phyloP scores from a whole-genome alignment of 2,888 invertebrate genomes.

The Sabatieria punctata region DNA sequence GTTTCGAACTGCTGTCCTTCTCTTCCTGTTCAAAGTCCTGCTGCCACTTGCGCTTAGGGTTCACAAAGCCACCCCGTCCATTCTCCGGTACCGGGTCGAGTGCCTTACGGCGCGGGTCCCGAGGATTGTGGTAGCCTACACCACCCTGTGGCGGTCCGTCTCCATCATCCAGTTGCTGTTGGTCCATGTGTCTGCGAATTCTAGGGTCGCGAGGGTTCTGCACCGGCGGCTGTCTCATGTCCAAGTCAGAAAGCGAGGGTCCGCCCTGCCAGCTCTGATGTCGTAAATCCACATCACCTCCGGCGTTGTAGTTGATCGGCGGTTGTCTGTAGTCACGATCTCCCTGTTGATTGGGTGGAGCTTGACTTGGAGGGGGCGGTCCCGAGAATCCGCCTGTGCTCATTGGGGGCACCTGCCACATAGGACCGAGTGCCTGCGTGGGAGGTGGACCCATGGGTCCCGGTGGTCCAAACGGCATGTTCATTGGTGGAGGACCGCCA shows the following conservation, averaged over 20 bases:
- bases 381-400: not conserved
- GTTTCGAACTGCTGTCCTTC: too few relatives aligned
- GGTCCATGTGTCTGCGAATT: not conserved
- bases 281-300: not conserved
- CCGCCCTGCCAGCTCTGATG: not conserved
- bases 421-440: not conserved
- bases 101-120: not conserved
- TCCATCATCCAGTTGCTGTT: not conserved
- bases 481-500: too few relatives aligned
- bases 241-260: not conserved
- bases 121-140: not conserved
- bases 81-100: not conserved
- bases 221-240: not conserved
- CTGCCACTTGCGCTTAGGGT: constrained; percentile 5
- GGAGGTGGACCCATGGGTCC: not conserved
- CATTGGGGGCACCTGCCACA: too few relatives aligned
- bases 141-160: not conserved
- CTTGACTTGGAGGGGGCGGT: not conserved
- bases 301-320: not conserved
- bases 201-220: not conserved
- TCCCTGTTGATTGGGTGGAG: too few relatives aligned
- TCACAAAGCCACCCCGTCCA: not conserved
- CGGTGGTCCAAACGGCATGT: not conserved
- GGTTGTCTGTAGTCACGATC: too few relatives aligned
- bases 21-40: constrained; percentile 11